Evolutionary conservation across 2,797 vertebrate genomes (phyloP), one percentile per base, ranked within the genome.

Genomic region (Triplophysa bombifrons): DNA sequence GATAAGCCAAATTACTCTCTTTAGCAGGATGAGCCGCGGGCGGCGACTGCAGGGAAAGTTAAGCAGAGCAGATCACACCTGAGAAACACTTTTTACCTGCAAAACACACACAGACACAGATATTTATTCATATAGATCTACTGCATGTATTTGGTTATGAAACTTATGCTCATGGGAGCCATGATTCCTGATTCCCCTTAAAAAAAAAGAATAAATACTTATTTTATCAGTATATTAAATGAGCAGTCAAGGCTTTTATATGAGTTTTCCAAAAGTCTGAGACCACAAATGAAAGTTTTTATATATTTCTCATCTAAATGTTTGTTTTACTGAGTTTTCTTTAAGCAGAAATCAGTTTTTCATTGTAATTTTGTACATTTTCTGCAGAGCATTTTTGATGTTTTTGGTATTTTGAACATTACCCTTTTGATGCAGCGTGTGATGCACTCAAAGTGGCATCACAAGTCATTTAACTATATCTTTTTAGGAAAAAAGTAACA

Each of bases 1-100:
- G 90, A 93, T 91, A 93, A 94, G 88, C 83, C 92, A 95, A 95
- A 95, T 93, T 89, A 89, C 91, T 93, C 92, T 92, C 88, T 93
- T 88, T 90, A 93, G 93, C 94, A 89, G 90, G 86, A 92, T 92
- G 34, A 17, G 91, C 91, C 90, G 81, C 71, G 92, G 94, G 91
- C 82, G 77, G 88, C 87, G 76, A 92, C 93, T 91, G 93, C 88
- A 89, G 87, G 87, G 72, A 76, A 85, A 77, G 78, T 86, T 80
- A 73, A 80, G 70, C 78, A 66, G 78, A 80, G 61, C 70, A 73
- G 60, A 72, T 30, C 78, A 73, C 78, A 80, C 78, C 78, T 80
- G 70, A 73, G 70, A 73, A 73, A 73, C 38, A 67, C 61, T 72
- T 61, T 51, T 65, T 56, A 72, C 78, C 78, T 66, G 70, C 25